phyloP scores from a whole-genome alignment of 2,113 vertebrate genomes.

The Perca fluviatilis region DNA sequence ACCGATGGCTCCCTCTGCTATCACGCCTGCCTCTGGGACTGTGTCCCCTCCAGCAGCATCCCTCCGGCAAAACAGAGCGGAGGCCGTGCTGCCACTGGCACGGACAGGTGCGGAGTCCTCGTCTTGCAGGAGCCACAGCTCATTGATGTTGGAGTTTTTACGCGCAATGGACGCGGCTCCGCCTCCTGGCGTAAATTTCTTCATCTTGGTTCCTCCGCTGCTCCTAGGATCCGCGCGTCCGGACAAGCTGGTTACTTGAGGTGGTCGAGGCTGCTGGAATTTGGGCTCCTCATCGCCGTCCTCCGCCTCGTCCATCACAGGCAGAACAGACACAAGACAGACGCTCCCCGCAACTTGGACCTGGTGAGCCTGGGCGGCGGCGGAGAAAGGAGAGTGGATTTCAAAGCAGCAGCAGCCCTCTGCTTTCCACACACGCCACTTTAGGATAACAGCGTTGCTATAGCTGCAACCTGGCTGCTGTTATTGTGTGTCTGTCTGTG shows the following conservation, averaged over 20 bases:
- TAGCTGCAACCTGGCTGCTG: slow-evolving; percentile 70
- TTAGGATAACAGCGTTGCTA: slow-evolving; percentile 64
- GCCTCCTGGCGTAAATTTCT: slow-evolving; percentile 79
- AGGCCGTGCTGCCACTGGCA: slow-evolving; percentile 61
- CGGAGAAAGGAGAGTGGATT: slow-evolving; percentile 49
- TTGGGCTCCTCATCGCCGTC: slow-evolving; percentile 80
- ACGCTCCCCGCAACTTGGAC: slow-evolving; percentile 46
- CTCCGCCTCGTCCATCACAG: slow-evolving; percentile 78
- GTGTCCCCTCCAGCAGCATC: slow-evolving; percentile 69
- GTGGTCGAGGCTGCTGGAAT: slow-evolving; percentile 55
- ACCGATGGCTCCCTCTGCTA: slow-evolving; percentile 66
- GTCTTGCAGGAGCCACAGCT: slow-evolving; percentile 73
- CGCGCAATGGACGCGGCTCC: slow-evolving; percentile 79
- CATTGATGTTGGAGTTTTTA: slow-evolving; percentile 79
- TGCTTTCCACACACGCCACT: slow-evolving; percentile 57
- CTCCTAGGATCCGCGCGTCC: slow-evolving; percentile 63
- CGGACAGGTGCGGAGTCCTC: slow-evolving; percentile 69
- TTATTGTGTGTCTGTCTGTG: slow-evolving; percentile 25
- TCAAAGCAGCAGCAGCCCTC: slow-evolving; percentile 48
- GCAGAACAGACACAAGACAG: slow-evolving; percentile 3
- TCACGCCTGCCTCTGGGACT: slow-evolving; percentile 42
- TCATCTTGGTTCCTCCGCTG: slow-evolving; percentile 73
- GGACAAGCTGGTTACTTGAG: slow-evolving; percentile 16
- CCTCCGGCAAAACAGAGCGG: slow-evolving; percentile 67
- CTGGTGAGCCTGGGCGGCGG: slow-evolving; percentile 57